Base-by-base conservation (phyloP, 2,797 vertebrate species). In the Pantherophis alleghaniensis region DNA sequence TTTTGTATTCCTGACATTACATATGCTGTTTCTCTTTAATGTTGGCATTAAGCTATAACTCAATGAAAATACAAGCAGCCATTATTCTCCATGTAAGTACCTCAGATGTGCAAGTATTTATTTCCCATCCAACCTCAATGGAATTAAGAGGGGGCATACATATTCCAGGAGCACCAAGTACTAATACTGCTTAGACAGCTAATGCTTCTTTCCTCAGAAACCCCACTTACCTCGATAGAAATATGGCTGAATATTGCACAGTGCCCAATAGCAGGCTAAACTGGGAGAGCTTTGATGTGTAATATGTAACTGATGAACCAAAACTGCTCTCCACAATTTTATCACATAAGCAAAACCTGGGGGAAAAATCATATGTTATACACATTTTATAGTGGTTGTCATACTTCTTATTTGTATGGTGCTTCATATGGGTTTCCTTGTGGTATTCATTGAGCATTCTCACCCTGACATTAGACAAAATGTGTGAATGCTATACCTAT, bases 1-100 rank as follows among this genome's bases (percentile, higher is more conserved):
- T 87, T 86, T 91, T 53, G 55, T 66, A 60, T 11, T 63, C 55
- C 20, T 87, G 42, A 26, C 32, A n/a, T n/a, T 79, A n/a, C 79
- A 83, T 60, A 51, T 89, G 18, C 26, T 89, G 66, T n/a, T 79
- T 92, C 91, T 92, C 37, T 92, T 59, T 79, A 69, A 92, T 69
- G 32, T 3, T 88, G 63, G 28, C 51, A 57, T 53, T 88, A 92
- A 88, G 22, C 14, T 83, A 86, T 86, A 22, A 79, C 32, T 24
- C n/a, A 59, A 51, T 59, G 18, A 47, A 86, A 47, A 18, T 18
- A 47, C 37, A 91, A 47, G 74, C 74, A 88, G 55, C 16, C 37
- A 83, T 83, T 47, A 83, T 47, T 83, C 2, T 83, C 79, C 79
- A 83, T 24, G 10, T 92, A 92, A 90, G n/a, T 83, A 92, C 22